Percentiles rank a stretch among this genome's conserved stretches.
Evolutionary conservation across 2,797 vertebrate genomes (phyloP).

Genomic region (Myoxocephalus aenaeus): DNA sequence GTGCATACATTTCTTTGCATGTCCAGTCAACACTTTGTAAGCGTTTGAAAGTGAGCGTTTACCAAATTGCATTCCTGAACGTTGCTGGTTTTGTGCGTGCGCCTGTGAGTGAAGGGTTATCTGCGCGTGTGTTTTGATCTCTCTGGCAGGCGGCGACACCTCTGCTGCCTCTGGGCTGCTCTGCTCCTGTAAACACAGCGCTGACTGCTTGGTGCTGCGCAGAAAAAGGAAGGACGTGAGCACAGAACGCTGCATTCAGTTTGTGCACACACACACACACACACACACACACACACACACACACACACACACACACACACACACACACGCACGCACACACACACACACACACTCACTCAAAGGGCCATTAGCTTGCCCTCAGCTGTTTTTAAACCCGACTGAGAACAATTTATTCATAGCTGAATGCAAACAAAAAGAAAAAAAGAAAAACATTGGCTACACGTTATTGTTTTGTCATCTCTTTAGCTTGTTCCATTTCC

Average conservation of each 20-base stretch:
- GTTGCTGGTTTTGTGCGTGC: neutral
- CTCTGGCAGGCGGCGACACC: constrained; percentile 45
- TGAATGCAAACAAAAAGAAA: constrained; percentile 16
- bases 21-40: neutral
- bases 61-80: constrained; percentile 1
- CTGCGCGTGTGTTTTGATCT: constrained; percentile 26
- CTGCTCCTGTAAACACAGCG: constrained; percentile 41
- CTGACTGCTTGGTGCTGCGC: constrained; percentile 37
- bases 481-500: constrained; percentile 8
- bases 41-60: constrained; percentile 15
- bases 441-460: neutral
- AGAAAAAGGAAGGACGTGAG: constrained; percentile 29
- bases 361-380: neutral
- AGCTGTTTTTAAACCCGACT: constrained; percentile 39
- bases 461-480: constrained; percentile 30
- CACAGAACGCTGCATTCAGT: constrained; percentile 3
- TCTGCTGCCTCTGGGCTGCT: constrained; percentile 44
- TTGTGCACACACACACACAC: constrained; percentile 16
- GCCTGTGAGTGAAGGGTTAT: neutral
- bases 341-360: constrained; percentile 20
- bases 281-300: constrained; percentile 19
- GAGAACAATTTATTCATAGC: constrained; percentile 46
- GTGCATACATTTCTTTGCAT: constrained; percentile 14
- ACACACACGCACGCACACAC: constrained; percentile 22
- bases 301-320: constrained; percentile 20